Percentiles rank a stretch among this genome's conserved stretches.
phyloP scores from a whole-genome alignment of 2,797 vertebrate genomes.

The Octomys mimax region DNA sequence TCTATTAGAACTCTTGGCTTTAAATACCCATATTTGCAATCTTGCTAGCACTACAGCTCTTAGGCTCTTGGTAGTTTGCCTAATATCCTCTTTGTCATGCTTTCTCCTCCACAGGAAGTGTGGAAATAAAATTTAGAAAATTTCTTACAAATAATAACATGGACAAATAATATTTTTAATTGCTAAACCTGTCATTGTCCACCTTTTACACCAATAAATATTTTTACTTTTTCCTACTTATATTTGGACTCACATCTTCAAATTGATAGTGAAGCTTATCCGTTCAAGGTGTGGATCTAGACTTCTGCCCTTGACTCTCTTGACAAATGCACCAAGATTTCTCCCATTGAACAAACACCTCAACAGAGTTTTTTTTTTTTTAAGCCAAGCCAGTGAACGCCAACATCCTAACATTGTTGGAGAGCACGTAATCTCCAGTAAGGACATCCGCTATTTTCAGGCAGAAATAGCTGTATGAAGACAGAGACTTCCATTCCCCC shows the following conservation, averaged over 20 bases:
- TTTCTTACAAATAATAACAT: not conserved
- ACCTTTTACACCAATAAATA: not conserved
- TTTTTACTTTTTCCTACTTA: not conserved
- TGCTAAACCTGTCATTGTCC: not conserved
- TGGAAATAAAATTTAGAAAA: not conserved
- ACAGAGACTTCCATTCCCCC: not conserved
- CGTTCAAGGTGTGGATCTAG: not conserved
- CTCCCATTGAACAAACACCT: not conserved
- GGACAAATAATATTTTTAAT: not conserved
- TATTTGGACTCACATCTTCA: not conserved
- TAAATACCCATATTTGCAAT: not conserved
- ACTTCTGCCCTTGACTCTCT: not conserved
- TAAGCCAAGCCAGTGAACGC: not conserved
- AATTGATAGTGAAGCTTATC: not conserved
- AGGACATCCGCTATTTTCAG: not conserved
- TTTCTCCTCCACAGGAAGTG: not conserved
- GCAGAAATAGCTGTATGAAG: not conserved
- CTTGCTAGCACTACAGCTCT: not conserved
- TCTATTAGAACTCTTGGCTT: not conserved
- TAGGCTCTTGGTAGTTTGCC: not conserved
- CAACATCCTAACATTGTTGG: not conserved
- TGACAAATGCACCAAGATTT: not conserved
- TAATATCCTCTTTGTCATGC: not conserved
- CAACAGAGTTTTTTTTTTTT: not conserved
- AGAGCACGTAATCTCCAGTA: not conserved